Conservation (phyloP, 2,888 invertebrate species). For the Brachylomia viminalis region DNA sequence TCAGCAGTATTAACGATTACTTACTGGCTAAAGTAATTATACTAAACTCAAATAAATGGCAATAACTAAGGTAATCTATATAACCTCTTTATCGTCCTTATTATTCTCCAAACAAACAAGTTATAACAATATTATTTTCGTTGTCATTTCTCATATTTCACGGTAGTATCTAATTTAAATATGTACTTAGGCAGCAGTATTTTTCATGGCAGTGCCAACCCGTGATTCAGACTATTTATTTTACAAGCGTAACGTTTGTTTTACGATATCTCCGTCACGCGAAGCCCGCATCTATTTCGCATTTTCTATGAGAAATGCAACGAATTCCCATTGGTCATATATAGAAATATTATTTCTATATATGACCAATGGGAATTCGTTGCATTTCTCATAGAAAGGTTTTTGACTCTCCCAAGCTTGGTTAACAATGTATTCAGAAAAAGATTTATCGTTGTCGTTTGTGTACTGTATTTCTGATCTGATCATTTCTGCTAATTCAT, state of each 20-base stretch:
- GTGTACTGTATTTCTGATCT: too few species aligned
- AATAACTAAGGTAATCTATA: neutral
- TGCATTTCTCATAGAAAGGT: constrained; percentile 9
- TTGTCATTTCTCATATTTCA: constrained; percentile 14
- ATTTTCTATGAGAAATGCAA: too few species aligned
- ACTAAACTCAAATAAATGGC: neutral
- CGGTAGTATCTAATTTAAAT: constrained; percentile 36
- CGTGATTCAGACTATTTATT: constrained; percentile 55
- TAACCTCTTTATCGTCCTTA: neutral
- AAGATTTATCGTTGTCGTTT: too few species aligned
- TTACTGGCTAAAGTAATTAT: neutral
- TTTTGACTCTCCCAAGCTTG: neutral
- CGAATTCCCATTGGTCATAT: too few species aligned
- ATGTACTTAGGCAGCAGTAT: constrained; percentile 1
- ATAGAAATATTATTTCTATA: too few species aligned
- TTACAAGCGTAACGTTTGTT: constrained; percentile 45
- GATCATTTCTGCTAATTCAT: too few species aligned
- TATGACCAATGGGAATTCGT: constrained; percentile 17
- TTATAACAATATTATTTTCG: constrained; percentile 13
- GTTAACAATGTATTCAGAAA: too few species aligned
- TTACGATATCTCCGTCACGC: constrained; percentile 55
- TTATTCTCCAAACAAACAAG: constrained; percentile 13
- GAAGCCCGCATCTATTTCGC: constrained; percentile 42
- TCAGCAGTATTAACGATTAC: neutral
- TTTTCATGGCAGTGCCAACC: constrained; percentile 30